Conservation (phyloP, 2,797 vertebrate species). For the Florisuga fusca region DNA sequence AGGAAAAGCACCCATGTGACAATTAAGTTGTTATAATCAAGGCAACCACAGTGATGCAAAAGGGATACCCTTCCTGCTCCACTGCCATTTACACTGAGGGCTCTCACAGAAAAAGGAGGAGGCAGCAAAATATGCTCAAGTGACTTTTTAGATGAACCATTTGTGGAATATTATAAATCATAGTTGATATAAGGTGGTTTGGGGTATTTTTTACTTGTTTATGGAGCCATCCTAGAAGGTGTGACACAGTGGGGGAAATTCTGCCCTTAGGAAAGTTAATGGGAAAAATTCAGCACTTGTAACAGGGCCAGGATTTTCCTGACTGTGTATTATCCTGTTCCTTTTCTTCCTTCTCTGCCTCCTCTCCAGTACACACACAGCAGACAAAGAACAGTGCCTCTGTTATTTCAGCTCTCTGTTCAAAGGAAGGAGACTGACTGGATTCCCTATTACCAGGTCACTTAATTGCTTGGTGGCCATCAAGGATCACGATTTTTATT, state of each 20-base stretch:
- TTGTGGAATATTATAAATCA: background rate
- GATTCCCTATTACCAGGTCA: constrained; percentile 52
- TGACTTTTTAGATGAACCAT: background rate
- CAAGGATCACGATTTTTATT: constrained; percentile 64
- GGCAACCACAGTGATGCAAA: background rate
- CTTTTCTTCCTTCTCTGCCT: background rate
- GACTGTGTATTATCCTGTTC: background rate
- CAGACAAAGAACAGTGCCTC: constrained; percentile 31
- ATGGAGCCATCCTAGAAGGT: background rate
- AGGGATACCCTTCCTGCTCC: background rate
- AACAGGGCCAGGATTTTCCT: constrained; percentile 1
- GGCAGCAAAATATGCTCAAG: background rate
- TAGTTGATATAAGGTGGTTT: background rate
- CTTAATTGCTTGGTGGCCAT: constrained; percentile 39
- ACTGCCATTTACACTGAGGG: background rate
- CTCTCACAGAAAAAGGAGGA: background rate
- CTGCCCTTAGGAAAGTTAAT: background rate
- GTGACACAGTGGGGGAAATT: background rate
- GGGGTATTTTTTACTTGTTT: background rate
- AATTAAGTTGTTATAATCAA: background rate
- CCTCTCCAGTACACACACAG: background rate
- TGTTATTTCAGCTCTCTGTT: constrained; percentile 60
- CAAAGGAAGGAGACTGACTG: constrained; percentile 47
- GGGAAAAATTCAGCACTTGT: background rate
- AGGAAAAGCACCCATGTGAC: background rate